phyloP scores from a whole-genome alignment of 2,888 invertebrate species.

The Adelphocoris suturalis region DNA sequence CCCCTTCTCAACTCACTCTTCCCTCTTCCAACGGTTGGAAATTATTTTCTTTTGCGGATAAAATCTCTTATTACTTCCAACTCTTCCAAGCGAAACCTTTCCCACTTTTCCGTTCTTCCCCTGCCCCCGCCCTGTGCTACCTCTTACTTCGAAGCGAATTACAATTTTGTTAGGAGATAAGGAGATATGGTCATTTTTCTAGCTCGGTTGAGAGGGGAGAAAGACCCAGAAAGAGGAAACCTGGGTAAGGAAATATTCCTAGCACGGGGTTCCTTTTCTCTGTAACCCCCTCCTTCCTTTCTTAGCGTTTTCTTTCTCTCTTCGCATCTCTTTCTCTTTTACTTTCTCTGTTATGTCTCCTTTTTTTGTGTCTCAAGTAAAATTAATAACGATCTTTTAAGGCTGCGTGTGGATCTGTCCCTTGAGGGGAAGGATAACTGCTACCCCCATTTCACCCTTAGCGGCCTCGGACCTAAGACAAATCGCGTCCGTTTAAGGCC shows the following conservation, averaged over 20 bases:
- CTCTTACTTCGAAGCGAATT: conserved; percentile 49
- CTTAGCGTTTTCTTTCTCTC: background rate
- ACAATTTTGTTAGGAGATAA: conserved; percentile 59
- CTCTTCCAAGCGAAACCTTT: conserved; percentile 1
- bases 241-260: conserved; percentile 52
- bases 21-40: background rate
- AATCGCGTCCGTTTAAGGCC: conserved; percentile 49
- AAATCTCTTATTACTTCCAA: conserved; percentile 67
- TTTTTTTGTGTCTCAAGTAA: conserved; percentile 43
- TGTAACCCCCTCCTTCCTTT: conserved; percentile 8
- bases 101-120: background rate
- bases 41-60: conserved; percentile 62
- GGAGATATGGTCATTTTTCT: conserved; percentile 67
- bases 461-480: conserved; percentile 40
- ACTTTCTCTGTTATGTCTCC: conserved; percentile 1
- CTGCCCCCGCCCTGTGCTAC: background rate
- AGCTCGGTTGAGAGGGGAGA: background rate
- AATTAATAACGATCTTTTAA: conserved; percentile 69
- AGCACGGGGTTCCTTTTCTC: conserved; percentile 55
- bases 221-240: background rate
- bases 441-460: conserved; percentile 5
- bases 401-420: conserved; percentile 42
- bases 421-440: conserved; percentile 27
- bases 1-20: background rate
- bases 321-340: background rate